These are phyloP conservation scores for Sicus ferrugineus DNA, from an alignment of 2,888 invertebrate species.

Conservation along the genomic window DNA sequence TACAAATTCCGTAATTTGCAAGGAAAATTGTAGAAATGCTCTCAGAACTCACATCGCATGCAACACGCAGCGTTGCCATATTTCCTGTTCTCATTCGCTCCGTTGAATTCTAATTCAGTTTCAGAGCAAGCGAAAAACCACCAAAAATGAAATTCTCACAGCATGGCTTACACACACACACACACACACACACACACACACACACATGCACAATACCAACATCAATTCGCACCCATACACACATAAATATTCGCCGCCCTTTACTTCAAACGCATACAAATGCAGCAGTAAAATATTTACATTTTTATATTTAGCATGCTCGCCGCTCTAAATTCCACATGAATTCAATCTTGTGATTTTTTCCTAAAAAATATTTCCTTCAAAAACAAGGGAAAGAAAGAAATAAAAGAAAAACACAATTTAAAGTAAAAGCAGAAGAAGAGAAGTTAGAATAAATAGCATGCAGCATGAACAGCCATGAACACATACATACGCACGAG, in stretches of 20 bases:
- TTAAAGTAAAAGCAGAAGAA: background rate
- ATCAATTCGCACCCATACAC: background rate
- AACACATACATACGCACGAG: background rate
- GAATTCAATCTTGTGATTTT: conserved; percentile 23
- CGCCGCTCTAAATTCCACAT: conserved; percentile 6
- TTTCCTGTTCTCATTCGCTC: conserved; percentile 25
- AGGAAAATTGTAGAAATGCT: no score
- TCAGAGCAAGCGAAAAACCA: conserved; percentile 8
- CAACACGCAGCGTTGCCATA: conserved; percentile 18
- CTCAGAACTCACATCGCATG: background rate
- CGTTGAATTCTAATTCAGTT: conserved; percentile 30
- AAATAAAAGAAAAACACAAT: background rate
- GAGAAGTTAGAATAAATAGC: no score
- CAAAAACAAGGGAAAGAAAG: background rate
- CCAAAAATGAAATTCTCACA: conserved; percentile 18
- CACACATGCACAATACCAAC: background rate
- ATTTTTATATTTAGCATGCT: conserved; percentile 23
- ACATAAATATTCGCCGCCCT: background rate
- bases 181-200: background rate
- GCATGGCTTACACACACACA: conserved; percentile 4
- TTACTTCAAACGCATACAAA: background rate
- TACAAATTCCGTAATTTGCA: no score
- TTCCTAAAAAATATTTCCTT: conserved; percentile 1
- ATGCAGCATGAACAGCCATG: no score
- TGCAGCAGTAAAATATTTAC: conserved; percentile 17